These are phyloP conservation scores for Mesitornis unicolor DNA, from an alignment of 2,113 vertebrate genomes.

Conservation along the genomic window DNA sequence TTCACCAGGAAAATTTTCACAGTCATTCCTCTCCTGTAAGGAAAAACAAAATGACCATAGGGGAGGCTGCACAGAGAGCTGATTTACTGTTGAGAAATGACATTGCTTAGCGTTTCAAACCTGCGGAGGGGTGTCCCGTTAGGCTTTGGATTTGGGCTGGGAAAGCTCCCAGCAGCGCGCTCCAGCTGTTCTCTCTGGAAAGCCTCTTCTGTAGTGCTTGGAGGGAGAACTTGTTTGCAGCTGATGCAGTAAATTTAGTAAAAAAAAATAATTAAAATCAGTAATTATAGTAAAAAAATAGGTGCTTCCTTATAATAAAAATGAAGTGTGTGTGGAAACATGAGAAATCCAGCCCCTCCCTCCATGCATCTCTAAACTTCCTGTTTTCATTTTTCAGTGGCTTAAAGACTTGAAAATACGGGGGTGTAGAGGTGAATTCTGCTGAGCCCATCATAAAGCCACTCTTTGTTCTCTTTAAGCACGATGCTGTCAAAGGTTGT, in stretches of 20 bases:
- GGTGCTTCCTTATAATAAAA: not conserved
- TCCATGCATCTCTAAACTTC: not conserved
- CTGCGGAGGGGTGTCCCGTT: accelerated
- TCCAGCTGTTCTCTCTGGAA: not conserved
- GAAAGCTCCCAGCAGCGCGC: accelerated
- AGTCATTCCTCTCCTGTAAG: accelerated
- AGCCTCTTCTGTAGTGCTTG: not conserved
- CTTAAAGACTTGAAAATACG: not conserved
- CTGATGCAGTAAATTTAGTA: not conserved
- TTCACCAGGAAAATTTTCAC: not conserved
- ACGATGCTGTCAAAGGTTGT: accelerated
- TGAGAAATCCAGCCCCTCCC: not conserved
- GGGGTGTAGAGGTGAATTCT: not conserved
- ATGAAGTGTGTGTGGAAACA: not conserved
- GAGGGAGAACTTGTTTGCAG: not conserved
- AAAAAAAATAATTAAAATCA: no score
- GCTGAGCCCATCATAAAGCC: no score
- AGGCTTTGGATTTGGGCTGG: not conserved
- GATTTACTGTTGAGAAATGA: accelerated
- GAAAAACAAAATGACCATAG: accelerated
- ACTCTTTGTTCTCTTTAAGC: not conserved
- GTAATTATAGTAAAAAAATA: not conserved
- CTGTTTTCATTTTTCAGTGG: not conserved
- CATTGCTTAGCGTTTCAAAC: not conserved
- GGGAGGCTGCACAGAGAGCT: not conserved